Conservation (phyloP, 1,140 invertebrate genomes). For the Atta texana region DNA sequence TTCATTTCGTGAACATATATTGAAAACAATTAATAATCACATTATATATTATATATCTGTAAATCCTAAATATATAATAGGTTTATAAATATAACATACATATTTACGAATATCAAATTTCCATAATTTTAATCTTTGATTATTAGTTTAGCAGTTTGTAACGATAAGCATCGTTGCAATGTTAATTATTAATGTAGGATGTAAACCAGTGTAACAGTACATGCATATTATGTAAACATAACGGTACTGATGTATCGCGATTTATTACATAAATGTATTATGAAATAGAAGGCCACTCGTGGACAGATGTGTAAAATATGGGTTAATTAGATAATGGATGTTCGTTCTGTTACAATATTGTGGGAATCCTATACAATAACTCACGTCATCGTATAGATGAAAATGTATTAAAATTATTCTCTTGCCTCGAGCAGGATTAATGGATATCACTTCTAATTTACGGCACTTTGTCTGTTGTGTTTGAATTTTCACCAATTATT, state of each 20-base stretch:
- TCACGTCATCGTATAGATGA: not conserved
- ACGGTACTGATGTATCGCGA: not conserved
- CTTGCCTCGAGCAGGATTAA: not conserved
- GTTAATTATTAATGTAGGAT: constrained; percentile 19
- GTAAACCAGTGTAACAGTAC: not conserved
- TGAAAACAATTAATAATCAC: not conserved
- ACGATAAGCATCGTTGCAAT: not conserved
- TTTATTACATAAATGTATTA: constrained; percentile 44
- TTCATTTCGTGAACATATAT: not conserved
- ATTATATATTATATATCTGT: not conserved
- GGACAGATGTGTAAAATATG: constrained; percentile 16
- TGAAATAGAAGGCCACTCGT: constrained; percentile 18
- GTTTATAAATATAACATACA: not conserved
- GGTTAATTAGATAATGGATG: constrained; percentile 48
- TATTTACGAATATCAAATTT: not conserved
- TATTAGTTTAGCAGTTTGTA: not conserved
- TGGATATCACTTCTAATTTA: not conserved
- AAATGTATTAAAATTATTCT: constrained; percentile 47
- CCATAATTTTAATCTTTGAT: not conserved
- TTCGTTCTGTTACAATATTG: constrained; percentile 14
- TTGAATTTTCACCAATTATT: not conserved
- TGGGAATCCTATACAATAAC: constrained; percentile 2
- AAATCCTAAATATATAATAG: not conserved
- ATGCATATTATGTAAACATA: not conserved
- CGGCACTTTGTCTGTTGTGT: not conserved